Conservation (phyloP, 2,113 vertebrate genomes). For the Octodon degus region DNA sequence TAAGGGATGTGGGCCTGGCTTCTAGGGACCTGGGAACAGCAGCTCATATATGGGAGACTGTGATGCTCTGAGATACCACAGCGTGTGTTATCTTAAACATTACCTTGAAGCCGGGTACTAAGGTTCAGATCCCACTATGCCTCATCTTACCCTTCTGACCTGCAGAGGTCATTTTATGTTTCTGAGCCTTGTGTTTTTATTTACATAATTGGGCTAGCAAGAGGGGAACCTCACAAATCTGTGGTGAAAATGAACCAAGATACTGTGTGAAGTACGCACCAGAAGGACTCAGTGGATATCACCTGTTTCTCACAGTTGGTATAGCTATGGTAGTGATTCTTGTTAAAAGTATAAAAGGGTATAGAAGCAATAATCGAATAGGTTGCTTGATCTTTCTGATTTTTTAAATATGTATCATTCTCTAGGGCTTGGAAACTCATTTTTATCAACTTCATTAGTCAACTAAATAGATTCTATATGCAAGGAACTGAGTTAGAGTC, state of each 20-base stretch:
- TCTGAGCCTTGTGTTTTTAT: background rate
- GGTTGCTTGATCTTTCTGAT: background rate
- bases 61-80: too few relatives aligned
- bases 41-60: background rate
- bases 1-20: fast-evolving
- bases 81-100: fast-evolving
- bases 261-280: background rate
- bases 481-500: background rate
- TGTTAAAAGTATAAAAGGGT: background rate
- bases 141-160: background rate
- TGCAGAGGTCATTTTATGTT: background rate
- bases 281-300: background rate
- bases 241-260: slow-evolving; percentile 21
- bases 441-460: background rate
- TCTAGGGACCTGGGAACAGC: fast-evolving
- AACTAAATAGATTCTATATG: background rate
- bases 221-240: background rate
- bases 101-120: background rate
- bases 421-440: background rate
- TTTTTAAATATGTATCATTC: background rate
- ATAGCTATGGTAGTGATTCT: background rate
- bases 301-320: background rate
- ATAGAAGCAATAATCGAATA: background rate
- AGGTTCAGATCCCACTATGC: background rate
- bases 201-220: background rate